Base-by-base conservation (phyloP, 2,888 invertebrate species). In the Monochamus alternatus region DNA sequence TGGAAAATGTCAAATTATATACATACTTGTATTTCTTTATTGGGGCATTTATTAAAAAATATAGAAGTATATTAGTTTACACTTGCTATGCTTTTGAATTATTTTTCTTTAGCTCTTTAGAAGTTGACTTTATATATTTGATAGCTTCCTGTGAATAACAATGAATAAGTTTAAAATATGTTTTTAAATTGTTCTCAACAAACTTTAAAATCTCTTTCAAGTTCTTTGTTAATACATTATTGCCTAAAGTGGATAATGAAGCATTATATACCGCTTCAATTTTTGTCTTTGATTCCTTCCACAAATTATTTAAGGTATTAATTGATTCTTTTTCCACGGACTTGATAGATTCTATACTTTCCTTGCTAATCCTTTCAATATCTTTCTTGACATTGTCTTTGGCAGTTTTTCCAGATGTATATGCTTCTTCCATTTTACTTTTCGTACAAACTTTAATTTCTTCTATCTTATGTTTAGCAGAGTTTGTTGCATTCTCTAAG, bases 171-270 rank as follows among this genome's bases (percentile, higher is more conserved):
- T 10, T 59, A 52, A 63, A 38, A 10, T 52, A 63, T 2, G 51
- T 51, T 12, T 71, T 71, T n/a, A 71, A 22, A 3, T 12, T 10
- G n/a, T 51, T 52, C 38, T 71, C 71, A 38, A 62, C 4, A 12
- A 71, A 63, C 30, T 51, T 55, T 22, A 63, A 22, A 63, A 71
- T n/a, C 9, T 71, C 71, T n/a, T 71, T 71, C 9, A 63, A 71
- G n/a, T 8, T 52, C 3, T 31, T 38, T 44, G 12, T 22, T 14
- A 71, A 4, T 0, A 32, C n/a, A 14, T 31, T 32, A 5, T 31
- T 51, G 2, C 71, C 71, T 30, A 63, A 12, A 32, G 52, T 22
- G 7, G 43, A 4, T 38, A 32, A n/a, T 3, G 38, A n/a, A 51
- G 62, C 52, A 8, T 51, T 62, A 31, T 38, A 71, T 5, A 71